Base-by-base conservation (phyloP, 30 jellyfish, hydroid and myxozoan species). In the Morbakka virulenta region DNA sequence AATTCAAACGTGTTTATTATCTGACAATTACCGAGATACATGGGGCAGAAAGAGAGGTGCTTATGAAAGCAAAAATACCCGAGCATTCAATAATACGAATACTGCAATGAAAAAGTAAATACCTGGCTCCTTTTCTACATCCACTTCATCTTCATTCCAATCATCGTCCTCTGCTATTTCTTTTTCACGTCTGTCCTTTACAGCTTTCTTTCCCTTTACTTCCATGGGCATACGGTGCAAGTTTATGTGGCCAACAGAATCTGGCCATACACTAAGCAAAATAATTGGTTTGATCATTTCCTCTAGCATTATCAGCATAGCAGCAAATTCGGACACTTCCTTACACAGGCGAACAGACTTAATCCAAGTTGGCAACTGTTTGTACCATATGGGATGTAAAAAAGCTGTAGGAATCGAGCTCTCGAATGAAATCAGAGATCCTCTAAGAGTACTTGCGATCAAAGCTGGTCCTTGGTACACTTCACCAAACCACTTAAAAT, bases 321-420 rank as follows among this genome's bases (percentile, higher is more conserved):
- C 95, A 26, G 96, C 94, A 62, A 91, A 91, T 41, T 91, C 96
- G 14, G 86, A 80, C 24, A 85, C 95, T 6, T 76, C 93, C 53
- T 85, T 91, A 77, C 98, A 91, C 88, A 84, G 48, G 12, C 96
- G 95, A 2, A 91, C 98, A 2, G 96, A 95, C 53, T 85, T 85
- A 9, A 91, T 91, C 98, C 98, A 91, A 52, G 86, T 25, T 1
- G 96, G 96, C 12, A 85, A 79, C 73, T 82, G 95, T 62, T 74
- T 67, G 80, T 91, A 70, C 98, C 98, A 91, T 71, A 75, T 65
- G 1, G 98, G 98, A 53, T 91, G 98, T 74, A 91, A 52, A 62
- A 91, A 91, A 3, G 98, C 96, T 9, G 98, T 85, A 9, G 98
- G 98, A 23, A 91, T 75, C 9, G 98, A 84, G 77, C 98, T 91